Evolutionary conservation across 2,888 invertebrate genomes (phyloP).

Genomic region (Cloeon dipterum): DNA sequence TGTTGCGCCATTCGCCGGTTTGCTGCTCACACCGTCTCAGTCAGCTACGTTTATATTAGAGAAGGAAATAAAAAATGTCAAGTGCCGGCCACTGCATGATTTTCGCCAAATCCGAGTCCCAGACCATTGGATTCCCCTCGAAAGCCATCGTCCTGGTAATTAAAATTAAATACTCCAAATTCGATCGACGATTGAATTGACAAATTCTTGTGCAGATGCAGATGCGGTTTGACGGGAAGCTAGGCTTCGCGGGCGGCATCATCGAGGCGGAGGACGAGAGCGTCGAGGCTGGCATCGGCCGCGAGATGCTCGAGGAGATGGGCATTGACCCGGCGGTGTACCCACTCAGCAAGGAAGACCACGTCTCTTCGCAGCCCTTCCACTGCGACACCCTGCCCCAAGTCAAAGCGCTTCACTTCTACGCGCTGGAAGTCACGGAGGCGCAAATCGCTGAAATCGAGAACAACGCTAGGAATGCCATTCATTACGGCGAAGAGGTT

Average conservation of each 20-base stretch:
- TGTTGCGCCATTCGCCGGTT: no score
- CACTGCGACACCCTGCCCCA: background rate
- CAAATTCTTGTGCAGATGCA: background rate
- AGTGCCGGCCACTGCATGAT: background rate
- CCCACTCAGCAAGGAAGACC: background rate
- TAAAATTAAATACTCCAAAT: background rate
- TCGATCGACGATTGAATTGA: no score
- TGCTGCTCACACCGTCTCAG: no score
- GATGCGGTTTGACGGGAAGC: background rate
- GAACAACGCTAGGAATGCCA: background rate
- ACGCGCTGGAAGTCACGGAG: background rate
- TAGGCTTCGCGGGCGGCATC: background rate
- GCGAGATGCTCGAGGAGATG: conserved; percentile 1
- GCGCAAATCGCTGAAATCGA: background rate
- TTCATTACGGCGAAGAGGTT: background rate
- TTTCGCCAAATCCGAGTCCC: background rate
- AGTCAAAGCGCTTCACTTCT: background rate
- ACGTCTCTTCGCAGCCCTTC: background rate
- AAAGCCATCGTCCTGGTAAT: conserved; percentile 1
- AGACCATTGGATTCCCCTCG: background rate
- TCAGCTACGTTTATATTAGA: no score
- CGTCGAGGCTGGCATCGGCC: background rate
- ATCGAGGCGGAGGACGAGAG: background rate
- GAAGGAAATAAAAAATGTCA: no score
- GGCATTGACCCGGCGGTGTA: background rate